Conservation (phyloP, 2,888 invertebrate genomes). For the Sesia apiformis region DNA sequence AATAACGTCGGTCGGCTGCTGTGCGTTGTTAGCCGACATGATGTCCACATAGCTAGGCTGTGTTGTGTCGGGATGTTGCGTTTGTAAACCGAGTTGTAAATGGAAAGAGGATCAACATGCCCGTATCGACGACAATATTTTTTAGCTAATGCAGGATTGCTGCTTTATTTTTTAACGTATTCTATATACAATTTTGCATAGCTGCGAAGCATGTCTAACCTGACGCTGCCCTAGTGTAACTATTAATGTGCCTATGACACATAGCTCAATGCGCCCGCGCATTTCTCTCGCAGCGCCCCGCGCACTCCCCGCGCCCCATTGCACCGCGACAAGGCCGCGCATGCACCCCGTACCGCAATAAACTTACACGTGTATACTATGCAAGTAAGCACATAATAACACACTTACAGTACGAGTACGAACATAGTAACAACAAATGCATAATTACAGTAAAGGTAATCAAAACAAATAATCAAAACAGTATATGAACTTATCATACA, state of each 20-base stretch:
- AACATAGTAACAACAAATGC: background rate
- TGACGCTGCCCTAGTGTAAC: background rate
- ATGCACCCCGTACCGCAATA: constrained; percentile 27
- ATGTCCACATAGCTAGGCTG: no score
- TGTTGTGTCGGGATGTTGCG: no score
- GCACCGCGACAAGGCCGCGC: constrained; percentile 34
- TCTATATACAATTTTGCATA: no score
- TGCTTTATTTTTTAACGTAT: no score
- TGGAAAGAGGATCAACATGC: no score
- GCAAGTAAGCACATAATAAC: background rate
- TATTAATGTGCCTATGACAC: constrained; percentile 8
- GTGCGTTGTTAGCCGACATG: no score
- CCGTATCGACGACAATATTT: no score
- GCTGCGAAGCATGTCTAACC: background rate
- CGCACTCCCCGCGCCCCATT: constrained; percentile 8
- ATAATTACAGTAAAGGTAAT: background rate
- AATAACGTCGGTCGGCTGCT: no score
- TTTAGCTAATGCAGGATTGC: no score
- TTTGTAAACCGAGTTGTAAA: no score
- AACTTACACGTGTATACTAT: constrained; percentile 46
- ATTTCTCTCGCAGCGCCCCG: constrained; percentile 30
- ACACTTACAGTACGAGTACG: no score
- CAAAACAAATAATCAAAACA: background rate
- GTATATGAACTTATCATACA: no score
- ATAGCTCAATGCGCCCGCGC: constrained; percentile 38